Percentiles rank a stretch among this genome's conserved stretches.
These are phyloP conservation scores for Chelidonichthys spinosus DNA, from an alignment of 2,797 vertebrate genomes.

Conservation along the genomic window DNA sequence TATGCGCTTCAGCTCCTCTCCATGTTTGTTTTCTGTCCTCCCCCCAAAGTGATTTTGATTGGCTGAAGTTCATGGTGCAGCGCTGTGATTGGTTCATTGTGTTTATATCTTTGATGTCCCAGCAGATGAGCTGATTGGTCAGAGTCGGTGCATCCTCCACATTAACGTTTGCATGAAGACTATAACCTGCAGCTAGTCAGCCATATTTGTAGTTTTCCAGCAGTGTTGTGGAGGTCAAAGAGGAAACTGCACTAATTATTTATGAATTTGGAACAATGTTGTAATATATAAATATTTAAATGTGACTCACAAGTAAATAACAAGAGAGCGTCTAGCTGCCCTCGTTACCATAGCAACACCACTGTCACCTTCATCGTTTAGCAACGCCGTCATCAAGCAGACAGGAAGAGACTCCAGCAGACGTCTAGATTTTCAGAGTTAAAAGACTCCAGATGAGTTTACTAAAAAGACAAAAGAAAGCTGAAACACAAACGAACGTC, in stretches of 20 bases:
- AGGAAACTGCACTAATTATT: conserved; percentile 74
- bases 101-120: conserved; percentile 3
- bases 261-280: conserved; percentile 70
- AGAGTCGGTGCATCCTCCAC: conserved; percentile 18
- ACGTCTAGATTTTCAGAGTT: background rate
- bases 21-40: background rate
- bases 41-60: conserved; percentile 45
- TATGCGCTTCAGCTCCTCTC: background rate
- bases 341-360: conserved; percentile 38
- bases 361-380: conserved; percentile 4
- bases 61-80: conserved; percentile 35
- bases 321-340: conserved; percentile 1
- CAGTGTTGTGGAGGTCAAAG: conserved; percentile 45
- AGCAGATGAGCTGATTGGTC: conserved; percentile 14
- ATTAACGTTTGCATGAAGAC: conserved; percentile 72
- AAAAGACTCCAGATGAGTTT: background rate
- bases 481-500: background rate
- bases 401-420: background rate
- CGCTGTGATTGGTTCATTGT: conserved; percentile 47
- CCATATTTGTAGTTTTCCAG: conserved; percentile 70
- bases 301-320: conserved; percentile 46
- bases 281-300: conserved; percentile 68
- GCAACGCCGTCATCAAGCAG: background rate
- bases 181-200: conserved; percentile 59
- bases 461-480: background rate